Evolutionary conservation across 1,140 invertebrate species (phyloP), one percentile per base, ranked within the genome.

Genomic region (Brachionus plicatilis): DNA sequence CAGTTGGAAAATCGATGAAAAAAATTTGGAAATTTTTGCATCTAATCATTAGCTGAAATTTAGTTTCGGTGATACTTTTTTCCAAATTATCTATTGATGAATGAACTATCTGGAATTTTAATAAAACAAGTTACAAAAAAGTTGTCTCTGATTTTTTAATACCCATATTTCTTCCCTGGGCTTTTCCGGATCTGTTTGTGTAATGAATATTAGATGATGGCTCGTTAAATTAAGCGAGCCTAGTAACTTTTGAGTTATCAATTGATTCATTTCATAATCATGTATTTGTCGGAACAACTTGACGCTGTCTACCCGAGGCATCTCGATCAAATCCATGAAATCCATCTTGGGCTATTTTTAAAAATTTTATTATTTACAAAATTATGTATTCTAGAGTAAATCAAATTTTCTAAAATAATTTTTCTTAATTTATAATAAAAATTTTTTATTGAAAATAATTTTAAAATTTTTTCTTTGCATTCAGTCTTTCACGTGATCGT

Each of bases 321-420:
- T 82, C 27, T 82, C 79, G 17, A 82, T 82, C 43, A 82, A 68
- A 65, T 82, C 79, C 79, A 82, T 82, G 45, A 82, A 82, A 82
- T 82, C 79, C 79, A 82, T 82, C 20, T 41, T 76, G 27, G 20
- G n/a, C 17, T 24, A 24, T 1, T 17, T 20, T 60, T 60, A 9
- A 60, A 60, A 47, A 14, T 12, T 47, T 14, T 45, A 45, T 47
- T 53, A 60, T 60, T 60, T 60, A 68, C 66, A 68, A 68, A 68
- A 33, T 68, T 68, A 68, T 33, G 12, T 68, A 33, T 68, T 68
- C 14, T 29, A 11, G 66, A 33, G 33, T 68, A 68, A 33, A 33
- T 68, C 27, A 68, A 68, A 33, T 68, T 68, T 68, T 66, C 12
- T 65, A 33, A 41, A 68, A 33, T 68, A 68, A 24, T 68, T 68